Evolutionary conservation across 30 jellyfish, hydroid and myxozoan genomes (phyloP).

Genomic region (Morbakka virulenta): DNA sequence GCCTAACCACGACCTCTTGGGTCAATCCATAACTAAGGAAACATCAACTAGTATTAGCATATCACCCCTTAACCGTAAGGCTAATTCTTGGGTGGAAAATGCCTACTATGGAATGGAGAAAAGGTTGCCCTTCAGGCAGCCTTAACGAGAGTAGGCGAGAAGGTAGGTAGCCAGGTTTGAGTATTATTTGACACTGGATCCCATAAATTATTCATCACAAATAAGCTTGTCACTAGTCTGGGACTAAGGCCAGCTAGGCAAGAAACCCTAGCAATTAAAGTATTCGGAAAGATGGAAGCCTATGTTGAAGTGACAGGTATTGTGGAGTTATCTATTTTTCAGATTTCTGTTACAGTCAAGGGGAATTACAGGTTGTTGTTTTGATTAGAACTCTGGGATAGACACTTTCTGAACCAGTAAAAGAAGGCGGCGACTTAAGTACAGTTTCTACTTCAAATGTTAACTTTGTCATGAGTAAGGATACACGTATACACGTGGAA

Average conservation of each 20-base stretch:
- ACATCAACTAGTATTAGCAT: no score
- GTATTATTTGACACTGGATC: slow-evolving; percentile 25
- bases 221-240: slow-evolving; percentile 8
- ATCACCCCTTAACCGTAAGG: no score
- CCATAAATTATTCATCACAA: neutral
- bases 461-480: neutral
- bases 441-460: no score
- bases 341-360: neutral
- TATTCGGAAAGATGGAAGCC: neutral
- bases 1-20: no score
- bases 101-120: no score
- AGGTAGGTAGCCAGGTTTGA: no score
- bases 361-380: neutral
- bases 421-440: neutral
- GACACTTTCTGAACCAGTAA: neutral
- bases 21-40: no score
- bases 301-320: neutral
- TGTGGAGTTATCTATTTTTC: slow-evolving; percentile 15
- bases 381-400: slow-evolving; percentile 4
- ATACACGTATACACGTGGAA: neutral
- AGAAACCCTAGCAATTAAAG: neutral
- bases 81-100: no score
- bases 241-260: slow-evolving; percentile 7
- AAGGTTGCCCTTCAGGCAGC: no score
- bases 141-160: no score